These are phyloP conservation scores for Scrobipalpa costella DNA, from an alignment of 2,888 invertebrate genomes.

Conservation along the genomic window DNA sequence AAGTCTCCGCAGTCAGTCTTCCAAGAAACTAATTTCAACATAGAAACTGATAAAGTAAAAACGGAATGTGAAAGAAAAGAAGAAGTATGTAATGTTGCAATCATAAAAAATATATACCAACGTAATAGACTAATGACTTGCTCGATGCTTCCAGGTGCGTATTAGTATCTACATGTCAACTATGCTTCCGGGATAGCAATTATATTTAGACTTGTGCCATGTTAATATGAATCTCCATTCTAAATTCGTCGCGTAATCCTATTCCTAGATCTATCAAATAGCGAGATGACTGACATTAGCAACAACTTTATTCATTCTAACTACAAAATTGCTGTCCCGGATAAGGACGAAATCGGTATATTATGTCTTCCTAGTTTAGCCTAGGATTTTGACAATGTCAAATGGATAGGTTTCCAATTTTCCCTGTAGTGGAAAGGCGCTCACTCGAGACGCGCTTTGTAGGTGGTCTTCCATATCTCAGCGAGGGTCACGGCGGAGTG, in stretches of 20 bases:
- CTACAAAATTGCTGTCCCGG: constrained; percentile 73
- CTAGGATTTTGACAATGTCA: constrained; percentile 45
- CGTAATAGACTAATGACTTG: constrained; percentile 46
- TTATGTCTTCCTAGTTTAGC: constrained; percentile 43
- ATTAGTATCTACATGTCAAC: constrained; percentile 33
- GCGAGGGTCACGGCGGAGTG: constrained; percentile 97
- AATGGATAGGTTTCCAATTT: constrained; percentile 50
- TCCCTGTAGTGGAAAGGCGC: constrained; percentile 41
- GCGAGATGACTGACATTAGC: constrained; percentile 65
- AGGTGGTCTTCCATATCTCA: constrained; percentile 97
- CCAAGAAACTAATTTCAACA: constrained; percentile 66
- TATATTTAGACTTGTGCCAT: constrained; percentile 41
- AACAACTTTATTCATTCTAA: constrained; percentile 63
- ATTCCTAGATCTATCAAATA: constrained; percentile 55
- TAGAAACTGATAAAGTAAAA: constrained; percentile 62
- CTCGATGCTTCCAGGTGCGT: constrained; percentile 44
- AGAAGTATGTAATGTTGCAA: constrained; percentile 35
- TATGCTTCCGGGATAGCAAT: constrained; percentile 60
- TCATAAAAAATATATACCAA: constrained; percentile 51
- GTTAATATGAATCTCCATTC: constrained; percentile 43
- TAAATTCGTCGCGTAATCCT: constrained; percentile 62
- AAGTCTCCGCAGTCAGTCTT: constrained; percentile 76
- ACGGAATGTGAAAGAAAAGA: constrained; percentile 69
- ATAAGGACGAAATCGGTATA: constrained; percentile 69
- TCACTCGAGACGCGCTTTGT: constrained; percentile 94